Conservation (phyloP, 2,888 invertebrate genomes). For the Deladenus siricidicola region DNA sequence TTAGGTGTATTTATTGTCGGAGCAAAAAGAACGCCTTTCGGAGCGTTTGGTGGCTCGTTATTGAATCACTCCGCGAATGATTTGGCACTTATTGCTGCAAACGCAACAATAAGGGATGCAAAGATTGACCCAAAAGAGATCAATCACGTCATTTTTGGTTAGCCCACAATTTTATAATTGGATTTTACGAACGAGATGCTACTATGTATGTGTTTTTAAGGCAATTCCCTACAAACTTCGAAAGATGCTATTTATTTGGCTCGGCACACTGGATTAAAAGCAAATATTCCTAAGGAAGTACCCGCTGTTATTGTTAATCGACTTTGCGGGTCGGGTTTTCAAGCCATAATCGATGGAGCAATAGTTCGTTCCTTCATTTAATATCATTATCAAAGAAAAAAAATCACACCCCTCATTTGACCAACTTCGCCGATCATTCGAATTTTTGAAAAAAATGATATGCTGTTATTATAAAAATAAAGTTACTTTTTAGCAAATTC, state of each 20-base stretch:
- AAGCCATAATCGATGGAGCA: conserved; percentile 71
- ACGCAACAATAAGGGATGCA: conserved; percentile 61
- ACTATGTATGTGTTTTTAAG: conserved; percentile 52
- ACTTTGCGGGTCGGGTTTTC: conserved; percentile 96
- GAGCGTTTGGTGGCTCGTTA: conserved; percentile 72
- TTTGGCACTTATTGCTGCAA: conserved; percentile 65
- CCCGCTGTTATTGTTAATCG: conserved; percentile 65
- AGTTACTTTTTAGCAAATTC: conserved; percentile 73
- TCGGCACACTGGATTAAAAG: conserved; percentile 75
- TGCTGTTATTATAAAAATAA: neutral
- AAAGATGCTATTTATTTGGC: conserved; percentile 62
- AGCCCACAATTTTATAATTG: neutral
- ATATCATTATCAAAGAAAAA: no score
- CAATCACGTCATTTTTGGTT: conserved; percentile 80
- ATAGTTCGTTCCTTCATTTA: neutral
- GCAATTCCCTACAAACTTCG: conserved; percentile 63
- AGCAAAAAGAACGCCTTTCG: conserved; percentile 74
- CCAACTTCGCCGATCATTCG: no score
- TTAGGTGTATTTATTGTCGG: conserved; percentile 36
- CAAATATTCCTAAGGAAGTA: conserved; percentile 76
- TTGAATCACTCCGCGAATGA: conserved; percentile 57
- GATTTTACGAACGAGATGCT: neutral
- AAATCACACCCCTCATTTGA: no score
- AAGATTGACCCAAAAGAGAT: conserved; percentile 74
- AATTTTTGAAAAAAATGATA: neutral